These are phyloP conservation scores for Drosophila antonietae DNA, from an alignment of 2,888 invertebrate species.

Conservation along the genomic window DNA sequence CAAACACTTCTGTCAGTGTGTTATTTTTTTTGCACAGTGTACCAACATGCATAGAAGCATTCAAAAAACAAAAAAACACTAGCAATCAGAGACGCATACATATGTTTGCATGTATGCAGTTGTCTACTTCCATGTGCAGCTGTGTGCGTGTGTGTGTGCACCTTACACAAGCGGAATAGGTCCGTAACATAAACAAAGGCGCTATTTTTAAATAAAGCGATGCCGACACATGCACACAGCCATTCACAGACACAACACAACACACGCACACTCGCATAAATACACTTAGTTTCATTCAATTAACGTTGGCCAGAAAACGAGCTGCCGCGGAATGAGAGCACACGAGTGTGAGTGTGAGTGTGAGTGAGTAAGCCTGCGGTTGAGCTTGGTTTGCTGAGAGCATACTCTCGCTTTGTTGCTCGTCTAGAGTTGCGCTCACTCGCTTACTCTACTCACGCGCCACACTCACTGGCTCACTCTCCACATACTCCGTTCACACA, in stretches of 20 bases:
- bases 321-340: conserved; percentile 24
- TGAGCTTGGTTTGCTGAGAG: conserved; percentile 16
- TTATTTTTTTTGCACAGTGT: conserved; percentile 7
- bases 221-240: conserved; percentile 29
- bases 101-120: conserved; percentile 4
- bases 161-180: conserved; percentile 42
- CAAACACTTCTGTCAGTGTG: not conserved
- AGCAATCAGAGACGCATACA: conserved; percentile 13
- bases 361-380: conserved; percentile 12
- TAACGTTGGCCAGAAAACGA: conserved; percentile 48
- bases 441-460: not conserved
- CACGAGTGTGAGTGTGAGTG: conserved; percentile 1
- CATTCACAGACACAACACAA: conserved; percentile 19
- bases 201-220: conserved; percentile 64
- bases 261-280: conserved; percentile 24
- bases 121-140: conserved; percentile 3
- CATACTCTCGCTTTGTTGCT: conserved; percentile 3
- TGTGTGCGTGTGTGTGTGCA: conserved; percentile 6
- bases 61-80: conserved; percentile 9
- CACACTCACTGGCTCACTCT: not conserved
- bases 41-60: conserved; percentile 1
- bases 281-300: conserved; percentile 60
- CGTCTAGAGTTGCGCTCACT: conserved; percentile 15
- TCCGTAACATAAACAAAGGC: conserved; percentile 52
- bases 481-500: not conserved